Percentiles rank a stretch among this genome's conserved stretches.
Evolutionary conservation across 2,888 invertebrate species (phyloP).

Genomic region (Erebia palarica): DNA sequence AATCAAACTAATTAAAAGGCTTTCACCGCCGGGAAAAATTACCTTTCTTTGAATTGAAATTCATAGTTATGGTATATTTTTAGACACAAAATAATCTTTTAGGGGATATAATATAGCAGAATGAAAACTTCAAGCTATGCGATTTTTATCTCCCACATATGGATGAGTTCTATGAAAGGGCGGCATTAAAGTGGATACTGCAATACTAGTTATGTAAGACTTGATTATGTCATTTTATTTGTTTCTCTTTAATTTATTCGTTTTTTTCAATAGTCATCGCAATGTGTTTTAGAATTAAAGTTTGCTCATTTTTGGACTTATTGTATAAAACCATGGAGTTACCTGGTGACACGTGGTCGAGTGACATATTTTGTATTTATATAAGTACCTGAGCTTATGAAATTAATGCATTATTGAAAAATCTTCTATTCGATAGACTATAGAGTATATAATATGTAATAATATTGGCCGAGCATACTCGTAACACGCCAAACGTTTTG

Average conservation of each 20-base stretch:
- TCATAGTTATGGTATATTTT: too few species aligned
- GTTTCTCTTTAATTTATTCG: not conserved
- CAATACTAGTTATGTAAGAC: not conserved
- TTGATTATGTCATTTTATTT: not conserved
- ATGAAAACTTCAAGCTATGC: not conserved
- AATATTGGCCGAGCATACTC: not conserved
- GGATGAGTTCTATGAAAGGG: not conserved
- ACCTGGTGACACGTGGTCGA: not conserved
- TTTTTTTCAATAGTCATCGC: not conserved
- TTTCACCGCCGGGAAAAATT: too few species aligned
- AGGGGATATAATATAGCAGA: not conserved
- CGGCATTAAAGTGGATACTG: not conserved
- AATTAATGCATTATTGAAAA: conserved; percentile 16
- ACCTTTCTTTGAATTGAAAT: too few species aligned
- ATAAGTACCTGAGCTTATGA: conserved; percentile 37
- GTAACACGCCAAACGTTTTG: not conserved
- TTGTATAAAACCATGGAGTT: not conserved
- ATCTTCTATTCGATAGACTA: conserved; percentile 13
- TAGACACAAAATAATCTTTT: too few species aligned
- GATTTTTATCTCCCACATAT: not conserved
- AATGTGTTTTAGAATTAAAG: not conserved
- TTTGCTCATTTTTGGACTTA: conserved; percentile 1
- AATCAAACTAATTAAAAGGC: too few species aligned
- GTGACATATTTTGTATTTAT: conserved; percentile 21
- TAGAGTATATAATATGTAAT: not conserved